Conservation (phyloP, 2,113 vertebrate genomes). For the human region GRCh38 chr3:197094501-197095000, state of each 20-base stretch:
- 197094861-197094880: background rate
- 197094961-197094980: background rate
- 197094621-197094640: background rate
- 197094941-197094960: background rate
- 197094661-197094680: background rate
- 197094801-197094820: conserved; percentile 14
- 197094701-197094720: background rate
- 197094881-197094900: background rate
- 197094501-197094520: background rate
- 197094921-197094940: background rate
- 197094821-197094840: background rate
- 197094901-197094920: background rate
- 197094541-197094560: background rate
- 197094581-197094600: conserved; percentile 1
- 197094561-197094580: background rate
- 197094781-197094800: background rate
- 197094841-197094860: background rate
- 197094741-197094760: background rate
- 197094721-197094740: background rate
- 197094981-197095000: background rate
- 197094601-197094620: background rate
- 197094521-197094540: background rate
- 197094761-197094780: background rate
- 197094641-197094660: background rate
- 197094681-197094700: background rate